phyloP scores from a whole-genome alignment of 2,888 invertebrate species.

The Cryptocephalus primarius region DNA sequence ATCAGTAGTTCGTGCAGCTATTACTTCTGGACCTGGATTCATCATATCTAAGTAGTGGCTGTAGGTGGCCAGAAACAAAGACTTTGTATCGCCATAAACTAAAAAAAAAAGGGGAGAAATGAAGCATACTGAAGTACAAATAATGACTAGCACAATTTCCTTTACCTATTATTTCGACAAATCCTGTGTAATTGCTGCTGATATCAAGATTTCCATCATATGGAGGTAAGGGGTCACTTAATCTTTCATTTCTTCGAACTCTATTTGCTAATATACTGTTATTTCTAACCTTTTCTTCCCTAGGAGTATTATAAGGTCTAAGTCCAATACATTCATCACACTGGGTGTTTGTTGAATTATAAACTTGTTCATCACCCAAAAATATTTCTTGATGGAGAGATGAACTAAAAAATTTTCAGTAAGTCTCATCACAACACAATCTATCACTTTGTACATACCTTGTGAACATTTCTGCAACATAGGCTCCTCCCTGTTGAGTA shows the following conservation, averaged over 20 bases:
- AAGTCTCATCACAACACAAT: neutral
- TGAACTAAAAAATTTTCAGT: conserved; percentile 36
- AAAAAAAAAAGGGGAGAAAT: conserved; percentile 11
- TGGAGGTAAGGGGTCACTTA: conserved; percentile 36
- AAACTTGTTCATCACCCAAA: conserved; percentile 55
- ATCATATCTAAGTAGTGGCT: conserved; percentile 66
- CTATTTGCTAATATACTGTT: conserved; percentile 20
- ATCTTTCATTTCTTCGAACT: conserved; percentile 25
- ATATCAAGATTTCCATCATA: conserved; percentile 67
- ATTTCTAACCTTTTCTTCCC: conserved; percentile 21
- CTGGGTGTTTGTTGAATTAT: conserved; percentile 27
- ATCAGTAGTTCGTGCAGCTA: conserved; percentile 34
- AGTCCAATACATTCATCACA: conserved; percentile 44
- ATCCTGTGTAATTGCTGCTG: conserved; percentile 73
- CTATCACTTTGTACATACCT: conserved; percentile 38
- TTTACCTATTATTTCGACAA: conserved; percentile 61
- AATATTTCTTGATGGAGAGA: conserved; percentile 56
- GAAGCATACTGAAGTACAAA: neutral
- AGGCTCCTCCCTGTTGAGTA: conserved; percentile 60
- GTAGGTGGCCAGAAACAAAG: conserved; percentile 49
- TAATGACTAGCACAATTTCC: neutral
- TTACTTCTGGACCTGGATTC: conserved; percentile 53
- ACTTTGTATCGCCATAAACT: conserved; percentile 39
- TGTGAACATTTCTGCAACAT: conserved; percentile 76
- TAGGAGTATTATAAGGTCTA: conserved; percentile 34